Evolutionary conservation across 2,888 invertebrate genomes (phyloP).

Genomic region (Alcis repandata): DNA sequence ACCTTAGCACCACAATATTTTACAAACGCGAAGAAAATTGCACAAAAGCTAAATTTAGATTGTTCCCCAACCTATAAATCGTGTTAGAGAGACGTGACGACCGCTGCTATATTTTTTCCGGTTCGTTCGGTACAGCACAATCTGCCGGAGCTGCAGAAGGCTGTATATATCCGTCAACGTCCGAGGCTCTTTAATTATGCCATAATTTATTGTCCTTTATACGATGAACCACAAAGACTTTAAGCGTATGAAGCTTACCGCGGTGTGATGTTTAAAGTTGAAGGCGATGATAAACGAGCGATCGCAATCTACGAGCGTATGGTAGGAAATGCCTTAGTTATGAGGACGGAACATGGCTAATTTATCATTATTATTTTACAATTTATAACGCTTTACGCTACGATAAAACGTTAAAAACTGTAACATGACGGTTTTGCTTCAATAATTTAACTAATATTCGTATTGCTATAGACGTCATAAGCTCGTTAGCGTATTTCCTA

Average conservation of each 20-base stretch:
- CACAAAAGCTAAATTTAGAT: constrained; percentile 47
- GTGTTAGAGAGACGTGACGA: constrained; percentile 52
- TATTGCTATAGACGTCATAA: not conserved
- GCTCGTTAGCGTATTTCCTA: not conserved
- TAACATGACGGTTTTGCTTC: too few species aligned
- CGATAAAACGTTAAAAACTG: too few species aligned
- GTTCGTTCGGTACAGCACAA: constrained; percentile 62
- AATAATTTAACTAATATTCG: too few species aligned
- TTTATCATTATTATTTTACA: too few species aligned
- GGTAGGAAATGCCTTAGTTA: constrained; percentile 1
- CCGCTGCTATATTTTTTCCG: constrained; percentile 67
- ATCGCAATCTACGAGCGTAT: not conserved
- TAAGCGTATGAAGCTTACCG: constrained; percentile 13
- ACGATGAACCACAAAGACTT: constrained; percentile 38
- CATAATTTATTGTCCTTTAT: constrained; percentile 70
- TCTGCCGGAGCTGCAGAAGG: constrained; percentile 67
- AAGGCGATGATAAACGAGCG: constrained; percentile 12
- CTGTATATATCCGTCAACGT: constrained; percentile 84
- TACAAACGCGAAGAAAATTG: constrained; percentile 36
- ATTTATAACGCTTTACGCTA: too few species aligned
- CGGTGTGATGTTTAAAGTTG: constrained; percentile 3
- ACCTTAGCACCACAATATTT: constrained; percentile 14
- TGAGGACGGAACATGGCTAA: too few species aligned
- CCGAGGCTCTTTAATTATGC: constrained; percentile 78
- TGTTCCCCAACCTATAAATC: constrained; percentile 55